phyloP scores from a whole-genome alignment of 2,113 vertebrate genomes.

The Sebastes fasciatus region DNA sequence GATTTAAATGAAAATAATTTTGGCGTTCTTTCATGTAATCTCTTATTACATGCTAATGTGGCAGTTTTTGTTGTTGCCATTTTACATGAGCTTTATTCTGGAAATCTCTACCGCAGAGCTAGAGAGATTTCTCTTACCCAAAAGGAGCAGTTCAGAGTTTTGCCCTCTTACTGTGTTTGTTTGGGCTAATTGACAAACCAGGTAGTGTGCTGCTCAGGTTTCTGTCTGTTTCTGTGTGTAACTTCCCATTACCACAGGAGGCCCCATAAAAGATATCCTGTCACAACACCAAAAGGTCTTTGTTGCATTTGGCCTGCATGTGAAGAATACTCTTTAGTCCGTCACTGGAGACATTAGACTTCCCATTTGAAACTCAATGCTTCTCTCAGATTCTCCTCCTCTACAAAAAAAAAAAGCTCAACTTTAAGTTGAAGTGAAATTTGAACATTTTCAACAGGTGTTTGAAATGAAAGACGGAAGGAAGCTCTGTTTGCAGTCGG shows the following conservation, averaged over 20 bases:
- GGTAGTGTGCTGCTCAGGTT: slow-evolving; percentile 62
- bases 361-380: slow-evolving; percentile 57
- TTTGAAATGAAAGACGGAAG: slow-evolving; percentile 53
- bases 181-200: slow-evolving; percentile 76
- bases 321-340: slow-evolving; percentile 52
- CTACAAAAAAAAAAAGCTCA: not conserved
- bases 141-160: slow-evolving; percentile 52
- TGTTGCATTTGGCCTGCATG: slow-evolving; percentile 67
- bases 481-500: slow-evolving; percentile 57
- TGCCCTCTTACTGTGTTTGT: slow-evolving; percentile 60
- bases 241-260: slow-evolving; percentile 71
- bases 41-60: not conserved
- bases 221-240: slow-evolving; percentile 55
- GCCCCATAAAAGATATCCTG: slow-evolving; percentile 73
- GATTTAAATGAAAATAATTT: not conserved
- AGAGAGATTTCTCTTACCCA: not conserved
- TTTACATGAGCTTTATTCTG: not conserved
- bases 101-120: not conserved
- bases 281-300: slow-evolving; percentile 76
- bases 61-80: not conserved
- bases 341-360: slow-evolving; percentile 41
- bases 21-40: too few species aligned
- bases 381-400: not conserved
- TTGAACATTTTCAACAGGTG: slow-evolving; percentile 63
- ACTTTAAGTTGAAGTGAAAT: slow-evolving; percentile 48